Evolutionary conservation across 2,113 vertebrate genomes (phyloP), one percentile per base, ranked within the genome.

Genomic region (Fulica atra): DNA sequence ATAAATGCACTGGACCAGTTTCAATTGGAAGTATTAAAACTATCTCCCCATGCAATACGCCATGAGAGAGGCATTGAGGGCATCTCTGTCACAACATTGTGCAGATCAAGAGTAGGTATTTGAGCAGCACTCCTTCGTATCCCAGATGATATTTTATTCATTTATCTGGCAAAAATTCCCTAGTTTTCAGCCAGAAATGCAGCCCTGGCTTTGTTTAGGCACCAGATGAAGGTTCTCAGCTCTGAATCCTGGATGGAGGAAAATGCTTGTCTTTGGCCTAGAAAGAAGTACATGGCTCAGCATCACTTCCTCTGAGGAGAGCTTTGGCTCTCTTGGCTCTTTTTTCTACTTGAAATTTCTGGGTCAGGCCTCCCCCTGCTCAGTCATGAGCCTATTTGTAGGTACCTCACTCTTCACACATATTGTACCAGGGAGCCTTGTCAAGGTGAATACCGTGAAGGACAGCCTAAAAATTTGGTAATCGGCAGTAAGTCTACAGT

Each of bases 331-430:
- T 69, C 81, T 63, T 46, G 26, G 16, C 4, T 95, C 40, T 70
- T 20, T 69, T 40, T 73, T 72, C 82, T 89, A 38, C 42, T 77
- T 76, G 54, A 93, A 80, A 50, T 88, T 73, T 94, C 81, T 86
- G 42, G 54, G 63, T 83, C 86, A 92, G 71, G 46, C 14, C 28
- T 83, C 16, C 50, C 40, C 8, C 40, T 81, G 44, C 28, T 88
- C n/a, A 66, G 44, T 69, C 50, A 80, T 1, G 1, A 81, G 16
- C 7, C 10, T 88, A 36, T 87, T 89, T 79, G 61, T 65, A 21
- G 21, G 35, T 35, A 85, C 42, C 23, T 28, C 86, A 76, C 20
- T 76, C 0, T 0, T 61, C 44, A 57, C 5, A 50, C 13, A 2
- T 28, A 15, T 53, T 72, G n/a, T 64, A 88, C 6, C 38, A 76